These are phyloP conservation scores for Musca vetustissima DNA, from an alignment of 1,140 invertebrate genomes.

Conservation along the genomic window DNA sequence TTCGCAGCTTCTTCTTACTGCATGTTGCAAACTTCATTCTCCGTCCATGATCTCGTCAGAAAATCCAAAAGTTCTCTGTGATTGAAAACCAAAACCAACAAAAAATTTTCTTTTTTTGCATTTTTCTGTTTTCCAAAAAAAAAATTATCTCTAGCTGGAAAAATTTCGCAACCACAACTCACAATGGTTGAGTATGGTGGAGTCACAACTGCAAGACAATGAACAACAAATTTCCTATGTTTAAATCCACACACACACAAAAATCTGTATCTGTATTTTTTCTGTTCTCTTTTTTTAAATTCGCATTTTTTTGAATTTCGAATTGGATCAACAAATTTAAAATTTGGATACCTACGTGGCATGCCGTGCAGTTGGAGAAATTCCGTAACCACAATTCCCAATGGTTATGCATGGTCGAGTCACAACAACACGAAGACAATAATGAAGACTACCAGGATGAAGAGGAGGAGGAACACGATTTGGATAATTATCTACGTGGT, in stretches of 20 bases:
- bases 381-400: conserved; percentile 96
- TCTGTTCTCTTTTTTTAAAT: conserved; percentile 1
- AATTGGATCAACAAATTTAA: conserved; percentile 7
- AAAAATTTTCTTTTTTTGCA: no score
- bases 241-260: not conserved
- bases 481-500: conserved; percentile 71
- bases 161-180: conserved; percentile 96
- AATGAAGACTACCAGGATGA: conserved; percentile 58
- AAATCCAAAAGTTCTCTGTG: no score
- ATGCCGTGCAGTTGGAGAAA: conserved; percentile 70
- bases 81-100: no score
- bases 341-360: no score
- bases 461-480: conserved; percentile 64
- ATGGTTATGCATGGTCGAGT: conserved; percentile 95
- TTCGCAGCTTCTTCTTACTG: no score
- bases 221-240: conserved; percentile 56
- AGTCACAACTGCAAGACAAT: conserved; percentile 60
- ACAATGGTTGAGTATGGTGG: conserved; percentile 97
- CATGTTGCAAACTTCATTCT: no score
- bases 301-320: not conserved
- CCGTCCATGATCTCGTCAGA: no score
- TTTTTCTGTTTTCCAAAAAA: no score
- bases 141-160: conserved; percentile 64
- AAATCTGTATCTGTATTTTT: not conserved
- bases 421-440: conserved; percentile 57